A percentile compares a stretch with the other conserved stretches of the same genome.
These are phyloP conservation scores for Stigmatopora argus DNA, from an alignment of 2,113 vertebrate genomes.

Conservation along the genomic window DNA sequence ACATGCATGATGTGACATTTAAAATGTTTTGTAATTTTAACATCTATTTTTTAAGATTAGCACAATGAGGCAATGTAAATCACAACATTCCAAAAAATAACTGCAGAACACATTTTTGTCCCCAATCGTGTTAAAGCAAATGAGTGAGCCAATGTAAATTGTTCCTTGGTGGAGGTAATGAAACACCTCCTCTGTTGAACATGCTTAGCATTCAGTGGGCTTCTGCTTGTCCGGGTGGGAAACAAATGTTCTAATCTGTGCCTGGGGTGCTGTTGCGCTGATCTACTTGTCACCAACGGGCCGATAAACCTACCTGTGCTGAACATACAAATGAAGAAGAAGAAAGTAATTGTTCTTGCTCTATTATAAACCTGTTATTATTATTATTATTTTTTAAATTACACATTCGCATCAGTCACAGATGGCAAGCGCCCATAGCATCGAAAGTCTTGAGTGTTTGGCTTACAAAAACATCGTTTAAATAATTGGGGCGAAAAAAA, in stretches of 20 bases:
- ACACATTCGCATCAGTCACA: neutral
- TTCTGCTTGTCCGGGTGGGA: neutral
- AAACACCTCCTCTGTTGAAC: neutral
- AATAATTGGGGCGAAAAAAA: neutral
- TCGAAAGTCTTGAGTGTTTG: neutral
- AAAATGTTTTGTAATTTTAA: too few species aligned
- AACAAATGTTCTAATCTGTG: constrained; percentile 15
- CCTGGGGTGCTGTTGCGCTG: constrained; percentile 21
- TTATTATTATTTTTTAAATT: neutral
- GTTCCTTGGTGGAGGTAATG: neutral
- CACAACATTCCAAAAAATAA: neutral
- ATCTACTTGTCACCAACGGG: constrained; percentile 29
- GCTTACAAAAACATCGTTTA: neutral
- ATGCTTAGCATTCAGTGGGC: neutral
- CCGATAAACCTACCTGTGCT: constrained; percentile 38
- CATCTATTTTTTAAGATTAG: too few species aligned
- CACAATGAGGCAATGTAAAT: too few species aligned
- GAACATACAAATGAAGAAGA: constrained; percentile 11
- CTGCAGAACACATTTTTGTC: neutral
- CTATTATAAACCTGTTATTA: neutral
- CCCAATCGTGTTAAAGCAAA: neutral
- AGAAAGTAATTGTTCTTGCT: constrained; percentile 6
- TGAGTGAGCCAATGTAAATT: constrained; percentile 9
- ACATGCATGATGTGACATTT: too few species aligned
- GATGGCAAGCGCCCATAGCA: neutral